Percentiles rank a stretch among this genome's conserved stretches.
phyloP scores from a whole-genome alignment of 2,888 invertebrate genomes.

The Torymus tubicola region DNA sequence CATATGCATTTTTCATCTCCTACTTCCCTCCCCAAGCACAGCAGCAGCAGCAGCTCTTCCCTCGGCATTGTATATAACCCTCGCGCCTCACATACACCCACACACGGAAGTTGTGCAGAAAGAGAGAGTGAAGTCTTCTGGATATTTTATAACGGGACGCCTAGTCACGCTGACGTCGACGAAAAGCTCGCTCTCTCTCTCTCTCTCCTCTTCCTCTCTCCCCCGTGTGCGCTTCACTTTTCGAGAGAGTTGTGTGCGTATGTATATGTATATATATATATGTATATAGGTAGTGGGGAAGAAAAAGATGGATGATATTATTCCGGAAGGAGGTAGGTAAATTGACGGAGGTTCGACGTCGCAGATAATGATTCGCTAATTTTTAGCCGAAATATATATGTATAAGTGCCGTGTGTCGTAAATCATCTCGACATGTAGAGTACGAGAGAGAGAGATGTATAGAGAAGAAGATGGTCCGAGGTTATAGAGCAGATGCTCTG shows the following conservation, averaged over 20 bases:
- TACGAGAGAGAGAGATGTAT: too few species aligned
- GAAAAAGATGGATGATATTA: conserved; percentile 36
- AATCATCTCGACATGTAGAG: background rate
- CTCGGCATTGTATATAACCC: conserved; percentile 21
- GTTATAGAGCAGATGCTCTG: too few species aligned
- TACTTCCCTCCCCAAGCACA: too few species aligned
- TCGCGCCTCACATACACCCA: background rate
- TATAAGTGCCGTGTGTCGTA: conserved; percentile 10
- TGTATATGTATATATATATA: too few species aligned
- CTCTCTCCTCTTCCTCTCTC: too few species aligned
- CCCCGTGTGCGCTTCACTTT: too few species aligned
- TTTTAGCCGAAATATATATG: conserved; percentile 23
- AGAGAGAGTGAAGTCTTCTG: conserved; percentile 10
- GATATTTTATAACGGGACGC: conserved; percentile 41
- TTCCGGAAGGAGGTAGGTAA: background rate
- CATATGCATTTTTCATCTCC: conserved; percentile 43
- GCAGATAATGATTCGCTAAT: conserved; percentile 34
- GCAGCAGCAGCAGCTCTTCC: too few species aligned
- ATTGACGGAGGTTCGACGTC: conserved; percentile 33
- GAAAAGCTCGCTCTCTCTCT: conserved; percentile 4
- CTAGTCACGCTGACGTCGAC: background rate
- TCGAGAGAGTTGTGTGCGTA: too few species aligned
- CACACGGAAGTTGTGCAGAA: background rate
- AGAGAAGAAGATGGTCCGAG: too few species aligned
- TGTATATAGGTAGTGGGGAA: too few species aligned